A percentile compares a stretch with the other conserved stretches of the same genome.
Evolutionary conservation across 2,797 vertebrate genomes (phyloP).

Genomic region (Jordanella pulchra): DNA sequence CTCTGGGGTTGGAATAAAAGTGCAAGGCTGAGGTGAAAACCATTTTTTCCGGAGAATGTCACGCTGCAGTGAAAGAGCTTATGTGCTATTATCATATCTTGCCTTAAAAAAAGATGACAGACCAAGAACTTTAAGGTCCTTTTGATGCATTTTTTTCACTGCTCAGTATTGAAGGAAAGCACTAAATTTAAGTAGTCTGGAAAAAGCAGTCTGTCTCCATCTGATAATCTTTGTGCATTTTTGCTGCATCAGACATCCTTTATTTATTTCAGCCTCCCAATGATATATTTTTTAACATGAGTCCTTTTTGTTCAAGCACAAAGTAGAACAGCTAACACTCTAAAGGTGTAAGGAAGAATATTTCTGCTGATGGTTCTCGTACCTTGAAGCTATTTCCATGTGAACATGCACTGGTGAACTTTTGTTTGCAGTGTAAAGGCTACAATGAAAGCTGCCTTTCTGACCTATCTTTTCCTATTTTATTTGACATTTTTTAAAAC

Average conservation of each 20-base stretch:
- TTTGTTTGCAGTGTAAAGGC: not conserved
- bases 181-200: constrained; percentile 57
- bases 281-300: constrained; percentile 33
- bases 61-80: constrained; percentile 75
- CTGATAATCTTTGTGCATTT: constrained; percentile 54
- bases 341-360: not conserved
- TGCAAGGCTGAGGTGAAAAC: constrained; percentile 80
- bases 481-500: not conserved
- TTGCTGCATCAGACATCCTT: constrained; percentile 46
- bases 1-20: constrained; percentile 77
- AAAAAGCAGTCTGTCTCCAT: constrained; percentile 49
- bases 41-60: constrained; percentile 83
- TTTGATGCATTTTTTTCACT: constrained; percentile 63
- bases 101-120: constrained; percentile 79
- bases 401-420: not conserved
- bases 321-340: not conserved
- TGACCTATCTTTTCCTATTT: not conserved
- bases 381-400: not conserved
- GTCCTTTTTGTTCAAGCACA: not conserved
- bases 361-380: not conserved
- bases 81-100: constrained; percentile 78
- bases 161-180: constrained; percentile 54
- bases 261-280: constrained; percentile 43
- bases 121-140: constrained; percentile 58
- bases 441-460: not conserved